Percentiles rank a stretch among this genome's conserved stretches.
Evolutionary conservation across 1,140 invertebrate species (phyloP).

Genomic region (Gonioctena quinquepunctata): DNA sequence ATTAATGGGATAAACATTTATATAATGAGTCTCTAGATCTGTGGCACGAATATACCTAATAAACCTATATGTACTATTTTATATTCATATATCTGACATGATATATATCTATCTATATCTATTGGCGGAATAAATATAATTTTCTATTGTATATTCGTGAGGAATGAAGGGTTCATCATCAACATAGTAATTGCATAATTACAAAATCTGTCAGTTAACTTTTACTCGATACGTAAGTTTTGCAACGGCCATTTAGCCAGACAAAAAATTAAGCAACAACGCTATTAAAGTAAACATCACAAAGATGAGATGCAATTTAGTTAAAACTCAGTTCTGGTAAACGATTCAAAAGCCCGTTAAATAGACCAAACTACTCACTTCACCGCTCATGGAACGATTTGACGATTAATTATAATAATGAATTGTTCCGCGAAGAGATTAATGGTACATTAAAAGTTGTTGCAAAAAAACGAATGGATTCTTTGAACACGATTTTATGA

Average conservation of each 20-base stretch:
- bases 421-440: not conserved
- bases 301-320: not conserved
- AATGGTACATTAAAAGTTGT: not conserved
- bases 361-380: not conserved
- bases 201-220: not conserved
- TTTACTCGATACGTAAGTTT: not conserved
- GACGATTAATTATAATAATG: not conserved
- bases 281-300: not conserved
- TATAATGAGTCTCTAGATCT: too few relatives aligned
- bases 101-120: too few relatives aligned
- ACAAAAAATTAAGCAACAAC: not conserved
- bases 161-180: not conserved
- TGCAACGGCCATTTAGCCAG: not conserved
- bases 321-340: not conserved
- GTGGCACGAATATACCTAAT: too few relatives aligned
- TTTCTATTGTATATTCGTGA: too few relatives aligned
- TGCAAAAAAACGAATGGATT: not conserved
- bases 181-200: not conserved
- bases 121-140: too few relatives aligned
- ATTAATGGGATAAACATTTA: too few relatives aligned
- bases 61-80: too few relatives aligned
- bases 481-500: not conserved
- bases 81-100: too few relatives aligned
- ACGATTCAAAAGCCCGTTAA: not conserved
- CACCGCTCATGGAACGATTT: not conserved